Evolutionary conservation across 23 tunicate species (phyloP).

Genomic region (Trididemnum clinides): DNA sequence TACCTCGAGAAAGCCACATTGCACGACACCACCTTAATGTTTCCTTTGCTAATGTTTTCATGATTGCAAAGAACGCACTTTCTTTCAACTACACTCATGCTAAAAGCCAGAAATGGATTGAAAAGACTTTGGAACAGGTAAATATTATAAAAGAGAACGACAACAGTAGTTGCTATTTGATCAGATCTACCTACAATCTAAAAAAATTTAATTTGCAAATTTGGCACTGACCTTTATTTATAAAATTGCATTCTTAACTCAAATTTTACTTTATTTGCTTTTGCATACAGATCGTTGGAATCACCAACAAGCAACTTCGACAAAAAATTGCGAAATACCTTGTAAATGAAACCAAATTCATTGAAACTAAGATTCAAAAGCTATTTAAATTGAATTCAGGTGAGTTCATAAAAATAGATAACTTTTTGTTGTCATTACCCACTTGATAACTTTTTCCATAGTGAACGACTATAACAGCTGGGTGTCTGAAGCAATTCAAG

Average conservation of each 20-base stretch:
- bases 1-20: neutral
- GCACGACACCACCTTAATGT: neutral
- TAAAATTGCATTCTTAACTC: no score
- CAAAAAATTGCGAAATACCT: neutral
- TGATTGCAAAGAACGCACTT: neutral
- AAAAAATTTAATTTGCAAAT: no score
- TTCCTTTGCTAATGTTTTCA: neutral
- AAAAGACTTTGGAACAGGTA: neutral
- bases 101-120: neutral
- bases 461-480: neutral
- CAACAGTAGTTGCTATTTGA: no score
- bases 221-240: no score
- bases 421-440: no score
- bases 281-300: neutral
- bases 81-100: conserved; percentile 1
- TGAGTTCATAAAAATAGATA: no score
- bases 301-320: neutral
- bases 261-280: no score
- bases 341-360: neutral
- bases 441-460: no score
- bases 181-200: no score
- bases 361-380: neutral
- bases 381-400: neutral
- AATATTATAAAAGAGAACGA: no score
- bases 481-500: neutral